Conservation (phyloP, 2,888 invertebrate species). For the Aradus depressus region DNA sequence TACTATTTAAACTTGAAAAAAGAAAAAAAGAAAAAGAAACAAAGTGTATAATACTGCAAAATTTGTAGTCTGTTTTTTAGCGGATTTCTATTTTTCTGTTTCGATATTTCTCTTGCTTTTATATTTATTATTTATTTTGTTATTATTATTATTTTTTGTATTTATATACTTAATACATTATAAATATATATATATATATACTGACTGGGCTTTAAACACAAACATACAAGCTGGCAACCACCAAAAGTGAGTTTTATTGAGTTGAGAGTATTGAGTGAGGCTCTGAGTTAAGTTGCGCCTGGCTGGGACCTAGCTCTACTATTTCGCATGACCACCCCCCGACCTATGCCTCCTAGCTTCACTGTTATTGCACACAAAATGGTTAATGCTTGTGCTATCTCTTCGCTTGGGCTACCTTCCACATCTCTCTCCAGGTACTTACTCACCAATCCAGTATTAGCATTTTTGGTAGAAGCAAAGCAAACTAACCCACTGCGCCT, state of each 20-base stretch:
- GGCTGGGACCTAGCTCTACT: constrained; percentile 18
- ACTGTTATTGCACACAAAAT: constrained; percentile 29
- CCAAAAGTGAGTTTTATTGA: too few relatives aligned
- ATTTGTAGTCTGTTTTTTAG: constrained; percentile 17
- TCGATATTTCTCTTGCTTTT: too few relatives aligned
- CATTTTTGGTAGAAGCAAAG: constrained; percentile 26
- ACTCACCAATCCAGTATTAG: constrained; percentile 27
- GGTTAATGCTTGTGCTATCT: constrained; percentile 22
- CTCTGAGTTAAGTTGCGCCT: constrained; percentile 18
- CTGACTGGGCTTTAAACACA: constrained; percentile 15
- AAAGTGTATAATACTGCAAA: constrained; percentile 17
- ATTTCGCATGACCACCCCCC: constrained; percentile 20
- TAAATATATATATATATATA: constrained; percentile 15
- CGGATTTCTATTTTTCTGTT: too few relatives aligned
- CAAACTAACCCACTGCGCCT: constrained; percentile 28
- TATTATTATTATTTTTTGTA: constrained; percentile 16
- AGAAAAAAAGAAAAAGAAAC: constrained; percentile 12
- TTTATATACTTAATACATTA: constrained; percentile 13
- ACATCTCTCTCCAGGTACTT: constrained; percentile 28
- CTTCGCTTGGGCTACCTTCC: constrained; percentile 22
- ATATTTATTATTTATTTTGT: constrained; percentile 17
- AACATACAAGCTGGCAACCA: constrained; percentile 19
- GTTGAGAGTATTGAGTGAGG: too few relatives aligned
- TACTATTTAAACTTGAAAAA: constrained; percentile 6
- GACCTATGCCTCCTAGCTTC: constrained; percentile 26